Base-by-base conservation (phyloP, 2,113 vertebrate genomes). In the Cavia aperea region DNA sequence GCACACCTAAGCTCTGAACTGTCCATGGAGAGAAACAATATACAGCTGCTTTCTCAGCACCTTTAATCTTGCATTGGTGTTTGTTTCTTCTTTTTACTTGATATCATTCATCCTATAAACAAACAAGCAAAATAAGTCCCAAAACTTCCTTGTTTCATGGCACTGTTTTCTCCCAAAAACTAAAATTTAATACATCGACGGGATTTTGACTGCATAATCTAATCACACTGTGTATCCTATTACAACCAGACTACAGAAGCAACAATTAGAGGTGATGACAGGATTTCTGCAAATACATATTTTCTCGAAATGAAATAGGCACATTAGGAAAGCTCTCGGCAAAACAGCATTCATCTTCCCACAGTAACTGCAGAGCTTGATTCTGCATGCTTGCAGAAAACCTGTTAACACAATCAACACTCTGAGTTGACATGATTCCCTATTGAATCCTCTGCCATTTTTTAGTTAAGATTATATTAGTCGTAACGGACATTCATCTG, bases 221-320 rank as follows among this genome's bases (percentile, higher is more conserved):
- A 86, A 94, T 83, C 62, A 54, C n/a, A 86, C 65, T n/a, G 91
- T 2, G 0, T 63, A 92, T 95, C 65, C 33, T 77, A 83, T 60
- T n/a, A 86, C 86, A 18, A 81, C 31, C 88, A 81, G 13, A 77
- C 68, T 36, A 90, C n/a, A 85, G 31, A 94, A 93, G 1, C 56
- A 93, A 60, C 81, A 93, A 91, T 95, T 93, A 96, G 43, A 96
- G 89, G 87, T 93, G 24, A 93, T 96, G 95, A 96, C 88, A 33
- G 11, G 39, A 54, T 86, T 84, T 96, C 86, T 26, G 92, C 60
- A 92, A 68, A 60, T 43, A 31, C 60, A 65, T 81, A 21, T 90
- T 93, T 92, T 33, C 90, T 94, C 19, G 92, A 54, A 93, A n/a
- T 39, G 33, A 92, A 95, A 46, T 31, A 89, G 81, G 63, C 36